Percentiles rank a stretch among this genome's conserved stretches.
Evolutionary conservation across 2,888 invertebrate genomes (phyloP).

Genomic region (Hipparchia semele): DNA sequence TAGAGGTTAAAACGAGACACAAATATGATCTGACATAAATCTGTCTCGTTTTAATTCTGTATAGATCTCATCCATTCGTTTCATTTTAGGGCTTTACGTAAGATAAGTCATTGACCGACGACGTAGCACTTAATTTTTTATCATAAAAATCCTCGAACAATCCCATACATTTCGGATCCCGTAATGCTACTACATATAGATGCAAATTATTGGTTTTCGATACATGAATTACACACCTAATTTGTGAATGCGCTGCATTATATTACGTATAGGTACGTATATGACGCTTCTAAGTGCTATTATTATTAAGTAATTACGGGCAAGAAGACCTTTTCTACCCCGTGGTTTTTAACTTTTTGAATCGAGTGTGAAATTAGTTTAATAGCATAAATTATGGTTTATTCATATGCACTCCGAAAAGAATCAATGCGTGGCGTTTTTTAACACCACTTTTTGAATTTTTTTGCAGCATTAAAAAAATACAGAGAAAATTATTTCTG

Average conservation of each 20-base stretch:
- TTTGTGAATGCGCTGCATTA: slow-evolving; percentile 44
- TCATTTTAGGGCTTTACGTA: slow-evolving; percentile 12
- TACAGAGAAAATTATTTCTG: too few species aligned
- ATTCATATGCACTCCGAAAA: background rate
- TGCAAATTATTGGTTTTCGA: slow-evolving; percentile 48
- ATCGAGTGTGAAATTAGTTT: slow-evolving; percentile 25
- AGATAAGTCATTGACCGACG: slow-evolving; percentile 39
- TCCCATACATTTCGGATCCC: slow-evolving; percentile 38
- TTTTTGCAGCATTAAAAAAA: too few species aligned
- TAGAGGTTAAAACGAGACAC: too few species aligned
- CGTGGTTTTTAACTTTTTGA: slow-evolving; percentile 20
- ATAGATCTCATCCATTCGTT: too few species aligned
- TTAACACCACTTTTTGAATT: background rate
- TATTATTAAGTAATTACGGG: slow-evolving; percentile 39
- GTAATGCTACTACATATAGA: slow-evolving; percentile 40
- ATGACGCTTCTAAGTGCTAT: slow-evolving; percentile 22
- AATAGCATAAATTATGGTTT: slow-evolving; percentile 26
- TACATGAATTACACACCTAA: slow-evolving; percentile 46
- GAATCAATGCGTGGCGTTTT: background rate
- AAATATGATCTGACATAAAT: too few species aligned
- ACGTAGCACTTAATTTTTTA: slow-evolving; percentile 37
- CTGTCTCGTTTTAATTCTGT: too few species aligned
- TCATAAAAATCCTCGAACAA: slow-evolving; percentile 31
- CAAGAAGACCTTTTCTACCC: slow-evolving; percentile 25
- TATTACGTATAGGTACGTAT: slow-evolving; percentile 16